Evolutionary conservation across 2,797 vertebrate genomes (phyloP).

Genomic region (Catamblyrhynchus diadema): DNA sequence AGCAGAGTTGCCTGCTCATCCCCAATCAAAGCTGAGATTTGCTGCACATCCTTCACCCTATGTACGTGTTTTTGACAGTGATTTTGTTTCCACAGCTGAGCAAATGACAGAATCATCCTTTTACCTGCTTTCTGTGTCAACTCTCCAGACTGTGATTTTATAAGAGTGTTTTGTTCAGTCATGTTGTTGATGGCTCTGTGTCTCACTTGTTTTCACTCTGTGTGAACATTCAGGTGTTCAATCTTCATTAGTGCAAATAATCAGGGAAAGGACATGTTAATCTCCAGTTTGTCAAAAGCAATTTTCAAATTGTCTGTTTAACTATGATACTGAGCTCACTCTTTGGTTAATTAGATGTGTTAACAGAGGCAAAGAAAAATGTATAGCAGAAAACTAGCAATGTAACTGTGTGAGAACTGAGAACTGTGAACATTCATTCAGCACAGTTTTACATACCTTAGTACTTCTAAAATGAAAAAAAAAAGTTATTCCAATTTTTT

Average conservation of each 20-base stretch:
- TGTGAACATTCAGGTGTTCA: not conserved
- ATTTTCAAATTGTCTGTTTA: slow-evolving; percentile 29
- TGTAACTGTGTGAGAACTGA: not conserved
- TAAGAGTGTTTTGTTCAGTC: not conserved
- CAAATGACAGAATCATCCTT: not conserved
- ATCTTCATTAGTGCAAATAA: slow-evolving; percentile 41
- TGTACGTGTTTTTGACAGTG: not conserved
- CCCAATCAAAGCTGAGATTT: not conserved
- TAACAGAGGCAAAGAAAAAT: not conserved
- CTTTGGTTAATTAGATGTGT: slow-evolving; percentile 23
- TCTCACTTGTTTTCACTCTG: not conserved
- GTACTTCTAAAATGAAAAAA: not conserved
- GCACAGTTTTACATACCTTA: not conserved
- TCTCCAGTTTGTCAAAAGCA: slow-evolving; percentile 33
- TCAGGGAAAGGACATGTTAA: slow-evolving; percentile 26
- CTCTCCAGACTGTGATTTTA: not conserved
- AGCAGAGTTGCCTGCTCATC: not conserved
- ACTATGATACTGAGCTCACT: not conserved
- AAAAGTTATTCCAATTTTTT: not conserved
- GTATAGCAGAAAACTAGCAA: not conserved
- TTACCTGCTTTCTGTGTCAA: not conserved
- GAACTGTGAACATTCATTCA: not conserved
- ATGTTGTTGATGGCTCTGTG: not conserved
- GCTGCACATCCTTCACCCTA: not conserved
- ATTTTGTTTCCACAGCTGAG: slow-evolving; percentile 20